phyloP scores from a whole-genome alignment of 2,797 vertebrate species.

The Brachyalestes nurse region DNA sequence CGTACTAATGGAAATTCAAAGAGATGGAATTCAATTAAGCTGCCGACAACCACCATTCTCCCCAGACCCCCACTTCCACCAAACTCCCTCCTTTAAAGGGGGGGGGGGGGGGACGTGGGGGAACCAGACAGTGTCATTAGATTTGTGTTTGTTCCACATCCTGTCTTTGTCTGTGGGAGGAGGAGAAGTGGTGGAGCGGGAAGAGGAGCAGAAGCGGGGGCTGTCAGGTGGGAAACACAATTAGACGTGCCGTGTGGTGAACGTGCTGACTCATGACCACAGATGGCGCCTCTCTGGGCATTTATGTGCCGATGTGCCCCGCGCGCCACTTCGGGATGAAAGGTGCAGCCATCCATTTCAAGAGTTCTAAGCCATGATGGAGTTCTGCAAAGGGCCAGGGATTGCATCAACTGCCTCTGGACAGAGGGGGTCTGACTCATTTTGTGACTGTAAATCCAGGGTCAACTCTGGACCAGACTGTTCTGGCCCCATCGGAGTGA shows the following conservation, averaged over 20 bases:
- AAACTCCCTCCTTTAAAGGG: constrained; percentile 24
- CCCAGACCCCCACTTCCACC: background rate
- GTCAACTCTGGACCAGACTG: background rate
- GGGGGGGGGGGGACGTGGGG: constrained; percentile 8
- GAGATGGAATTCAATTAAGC: constrained; percentile 64
- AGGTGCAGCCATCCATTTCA: constrained; percentile 53
- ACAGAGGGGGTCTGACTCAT: background rate
- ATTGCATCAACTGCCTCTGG: background rate
- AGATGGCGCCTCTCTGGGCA: constrained; percentile 67
- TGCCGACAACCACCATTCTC: constrained; percentile 35
- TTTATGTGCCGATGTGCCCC: constrained; percentile 70
- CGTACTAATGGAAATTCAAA: constrained; percentile 60
- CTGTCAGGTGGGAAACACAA: constrained; percentile 51
- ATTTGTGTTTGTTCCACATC: constrained; percentile 32
- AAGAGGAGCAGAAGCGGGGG: constrained; percentile 15
- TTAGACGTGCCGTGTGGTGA: constrained; percentile 42
- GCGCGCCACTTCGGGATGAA: constrained; percentile 46
- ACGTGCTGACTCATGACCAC: constrained; percentile 66
- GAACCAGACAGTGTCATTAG: constrained; percentile 36
- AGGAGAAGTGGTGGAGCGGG: constrained; percentile 1
- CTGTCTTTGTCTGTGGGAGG: constrained; percentile 33
- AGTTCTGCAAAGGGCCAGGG: background rate
- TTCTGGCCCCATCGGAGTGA: background rate
- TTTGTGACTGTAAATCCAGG: background rate
- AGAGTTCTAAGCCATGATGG: constrained; percentile 19